Conservation (phyloP, 1,140 invertebrate genomes). For the Drusus annulatus region DNA sequence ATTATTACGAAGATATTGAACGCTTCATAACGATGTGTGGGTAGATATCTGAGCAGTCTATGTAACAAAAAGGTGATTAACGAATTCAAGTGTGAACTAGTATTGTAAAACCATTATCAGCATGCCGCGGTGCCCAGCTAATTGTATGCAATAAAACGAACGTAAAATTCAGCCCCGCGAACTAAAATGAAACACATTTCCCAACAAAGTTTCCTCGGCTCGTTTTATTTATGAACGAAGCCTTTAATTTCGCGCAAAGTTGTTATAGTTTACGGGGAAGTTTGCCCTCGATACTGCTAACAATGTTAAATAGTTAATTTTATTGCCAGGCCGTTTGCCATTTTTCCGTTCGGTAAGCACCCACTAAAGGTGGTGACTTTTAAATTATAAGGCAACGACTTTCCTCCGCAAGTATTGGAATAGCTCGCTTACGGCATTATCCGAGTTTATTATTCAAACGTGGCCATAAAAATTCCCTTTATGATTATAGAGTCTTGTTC, state of each 20-base stretch:
- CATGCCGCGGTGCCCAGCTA: too few species aligned
- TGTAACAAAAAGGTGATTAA: too few species aligned
- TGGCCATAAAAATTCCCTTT: too few species aligned
- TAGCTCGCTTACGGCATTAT: neutral
- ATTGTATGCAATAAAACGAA: too few species aligned
- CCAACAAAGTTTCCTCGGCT: neutral
- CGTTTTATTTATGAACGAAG: neutral
- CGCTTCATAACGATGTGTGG: too few species aligned
- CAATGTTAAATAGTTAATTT: slow-evolving; percentile 16
- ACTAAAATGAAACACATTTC: neutral
- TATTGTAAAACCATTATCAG: too few species aligned
- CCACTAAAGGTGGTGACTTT: slow-evolving; percentile 36
- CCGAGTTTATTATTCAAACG: too few species aligned
- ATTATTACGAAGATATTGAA: too few species aligned
- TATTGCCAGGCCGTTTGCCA: neutral
- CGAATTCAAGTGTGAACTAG: too few species aligned
- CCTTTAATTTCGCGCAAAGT: slow-evolving; percentile 26
- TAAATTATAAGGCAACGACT: slow-evolving; percentile 34
- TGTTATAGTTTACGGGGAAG: slow-evolving; percentile 22
- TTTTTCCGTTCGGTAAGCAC: neutral
- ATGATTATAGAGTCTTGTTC: too few species aligned
- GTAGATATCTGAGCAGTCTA: too few species aligned
- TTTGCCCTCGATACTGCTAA: slow-evolving; percentile 19
- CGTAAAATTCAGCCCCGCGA: too few species aligned
- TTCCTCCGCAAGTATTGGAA: slow-evolving; percentile 1